These are phyloP conservation scores for Sinocyclocheilus maitianheensis DNA, from an alignment of 2,113 vertebrate species.

Conservation along the genomic window DNA sequence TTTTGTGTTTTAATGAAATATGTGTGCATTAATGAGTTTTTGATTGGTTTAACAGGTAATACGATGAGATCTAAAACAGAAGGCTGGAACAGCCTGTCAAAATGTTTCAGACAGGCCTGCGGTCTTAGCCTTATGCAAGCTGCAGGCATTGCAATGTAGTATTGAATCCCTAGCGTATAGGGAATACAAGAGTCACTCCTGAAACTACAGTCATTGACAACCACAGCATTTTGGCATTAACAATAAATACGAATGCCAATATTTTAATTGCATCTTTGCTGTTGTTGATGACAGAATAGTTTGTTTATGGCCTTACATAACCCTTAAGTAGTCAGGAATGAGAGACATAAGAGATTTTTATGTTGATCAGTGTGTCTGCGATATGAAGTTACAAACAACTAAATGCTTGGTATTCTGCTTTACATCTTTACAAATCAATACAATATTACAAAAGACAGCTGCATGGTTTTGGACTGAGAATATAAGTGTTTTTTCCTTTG, in stretches of 20 bases:
- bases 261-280: not conserved
- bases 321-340: not conserved
- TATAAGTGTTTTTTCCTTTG: not conserved
- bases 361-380: not conserved
- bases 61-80: no score
- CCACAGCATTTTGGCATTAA: not conserved
- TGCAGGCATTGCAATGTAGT: no score
- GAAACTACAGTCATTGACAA: not conserved
- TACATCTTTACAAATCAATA: not conserved
- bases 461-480: not conserved
- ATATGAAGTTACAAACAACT: not conserved
- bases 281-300: not conserved
- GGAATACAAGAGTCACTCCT: not conserved
- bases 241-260: not conserved
- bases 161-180: not conserved
- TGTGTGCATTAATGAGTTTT: no score
- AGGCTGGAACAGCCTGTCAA: no score
- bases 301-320: not conserved
- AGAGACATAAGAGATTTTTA: not conserved
- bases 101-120: no score
- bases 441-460: not conserved
- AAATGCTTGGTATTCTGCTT: not conserved
- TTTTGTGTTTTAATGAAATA: no score
- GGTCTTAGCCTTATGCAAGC: no score
- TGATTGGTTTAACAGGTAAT: no score